These are phyloP conservation scores for Noctua pronuba DNA, from an alignment of 2,888 invertebrate genomes.

Conservation along the genomic window DNA sequence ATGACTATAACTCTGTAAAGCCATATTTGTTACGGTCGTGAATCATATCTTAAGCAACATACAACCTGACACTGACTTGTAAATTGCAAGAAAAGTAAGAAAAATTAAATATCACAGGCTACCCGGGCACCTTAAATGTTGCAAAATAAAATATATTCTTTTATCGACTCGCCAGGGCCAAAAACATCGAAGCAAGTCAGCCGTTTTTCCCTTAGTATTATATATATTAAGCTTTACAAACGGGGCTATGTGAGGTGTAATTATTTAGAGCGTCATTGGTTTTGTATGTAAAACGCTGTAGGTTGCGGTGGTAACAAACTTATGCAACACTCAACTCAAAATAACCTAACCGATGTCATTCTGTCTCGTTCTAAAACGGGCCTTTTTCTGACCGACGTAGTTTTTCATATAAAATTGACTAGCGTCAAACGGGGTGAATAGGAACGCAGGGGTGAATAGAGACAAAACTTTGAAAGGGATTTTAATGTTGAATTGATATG, in stretches of 20 bases:
- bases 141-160: not conserved
- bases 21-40: too few relatives aligned
- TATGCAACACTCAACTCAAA: not conserved
- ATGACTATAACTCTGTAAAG: too few relatives aligned
- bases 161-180: not conserved
- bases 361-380: not conserved
- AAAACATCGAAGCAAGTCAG: constrained; percentile 31
- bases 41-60: too few relatives aligned
- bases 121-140: not conserved
- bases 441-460: too few relatives aligned
- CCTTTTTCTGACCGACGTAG: not conserved
- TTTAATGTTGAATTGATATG: too few relatives aligned
- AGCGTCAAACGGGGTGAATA: too few relatives aligned
- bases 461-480: too few relatives aligned
- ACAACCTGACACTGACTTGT: too few relatives aligned
- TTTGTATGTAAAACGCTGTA: constrained; percentile 34
- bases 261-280: constrained; percentile 35
- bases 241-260: constrained; percentile 49
- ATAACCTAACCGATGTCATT: not conserved
- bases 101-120: too few relatives aligned
- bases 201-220: constrained; percentile 59
- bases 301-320: not conserved
- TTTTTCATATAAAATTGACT: not conserved
- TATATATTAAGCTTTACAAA: constrained; percentile 55
- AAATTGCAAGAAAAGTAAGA: too few relatives aligned